Evolutionary conservation across 2,888 invertebrate species (phyloP).

Genomic region (Julus scandinavius): DNA sequence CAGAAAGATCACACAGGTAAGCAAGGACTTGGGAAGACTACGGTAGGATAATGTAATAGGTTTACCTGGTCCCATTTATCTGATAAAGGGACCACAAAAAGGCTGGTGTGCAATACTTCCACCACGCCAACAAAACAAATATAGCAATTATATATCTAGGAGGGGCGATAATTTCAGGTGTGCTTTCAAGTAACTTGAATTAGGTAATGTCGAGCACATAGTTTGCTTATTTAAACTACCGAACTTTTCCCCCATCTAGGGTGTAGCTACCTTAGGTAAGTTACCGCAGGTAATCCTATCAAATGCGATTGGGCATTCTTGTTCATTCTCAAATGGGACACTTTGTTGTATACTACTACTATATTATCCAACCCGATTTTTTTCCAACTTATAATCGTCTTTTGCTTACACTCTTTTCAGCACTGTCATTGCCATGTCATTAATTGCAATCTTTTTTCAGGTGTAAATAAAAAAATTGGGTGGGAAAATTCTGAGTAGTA

Average conservation of each 20-base stretch:
- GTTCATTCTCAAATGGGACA: background rate
- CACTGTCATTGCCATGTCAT: background rate
- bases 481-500: background rate
- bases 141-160: background rate
- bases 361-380: background rate
- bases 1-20: conserved; percentile 59
- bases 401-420: background rate
- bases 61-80: conserved; percentile 28
- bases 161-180: background rate
- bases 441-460: background rate
- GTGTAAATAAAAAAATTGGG: background rate
- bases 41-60: conserved; percentile 55
- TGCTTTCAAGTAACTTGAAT: background rate
- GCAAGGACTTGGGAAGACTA: conserved; percentile 56
- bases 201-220: background rate
- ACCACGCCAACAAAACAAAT: background rate
- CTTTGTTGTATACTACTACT: background rate
- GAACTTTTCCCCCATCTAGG: conserved; percentile 17
- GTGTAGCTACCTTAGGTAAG: conserved; percentile 41
- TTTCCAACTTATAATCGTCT: background rate
- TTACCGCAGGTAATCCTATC: conserved; percentile 14
- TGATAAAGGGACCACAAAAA: conserved; percentile 27
- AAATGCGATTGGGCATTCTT: conserved; percentile 1
- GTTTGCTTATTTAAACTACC: background rate
- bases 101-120: background rate